Conservation (phyloP, 1,140 invertebrate species). For the Reticulitermes speratus region DNA sequence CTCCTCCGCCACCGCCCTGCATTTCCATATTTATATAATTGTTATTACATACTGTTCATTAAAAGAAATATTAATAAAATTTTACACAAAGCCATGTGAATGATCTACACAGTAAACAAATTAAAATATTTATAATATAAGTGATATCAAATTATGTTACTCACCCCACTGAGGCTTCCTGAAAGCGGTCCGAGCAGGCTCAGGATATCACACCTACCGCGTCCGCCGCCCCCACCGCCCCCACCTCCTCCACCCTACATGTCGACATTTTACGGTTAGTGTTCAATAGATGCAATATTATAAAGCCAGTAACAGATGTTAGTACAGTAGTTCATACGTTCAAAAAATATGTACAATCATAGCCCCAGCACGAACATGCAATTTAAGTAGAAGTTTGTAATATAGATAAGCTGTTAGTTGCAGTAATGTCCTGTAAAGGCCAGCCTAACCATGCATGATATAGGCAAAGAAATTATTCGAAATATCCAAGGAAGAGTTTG, state of each 20-base stretch:
- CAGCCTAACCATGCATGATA: too few species aligned
- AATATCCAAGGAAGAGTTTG: too few species aligned
- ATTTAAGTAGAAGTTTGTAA: too few species aligned
- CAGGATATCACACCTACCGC: conserved; percentile 30
- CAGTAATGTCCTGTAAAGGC: too few species aligned
- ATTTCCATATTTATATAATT: neutral
- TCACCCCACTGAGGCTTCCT: conserved; percentile 38
- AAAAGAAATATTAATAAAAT: neutral
- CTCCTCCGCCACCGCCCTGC: neutral
- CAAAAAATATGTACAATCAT: too few species aligned
- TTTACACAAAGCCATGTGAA: neutral
- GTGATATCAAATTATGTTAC: neutral
- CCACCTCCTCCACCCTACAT: neutral
- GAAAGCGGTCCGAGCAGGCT: conserved; percentile 38
- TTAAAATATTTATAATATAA: neutral
- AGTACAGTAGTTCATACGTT: neutral
- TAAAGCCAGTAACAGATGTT: neutral
- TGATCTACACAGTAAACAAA: too few species aligned
- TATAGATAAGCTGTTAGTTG: too few species aligned
- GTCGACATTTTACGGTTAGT: neutral
- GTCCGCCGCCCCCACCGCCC: neutral
- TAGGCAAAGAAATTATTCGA: too few species aligned
- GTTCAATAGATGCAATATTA: neutral
- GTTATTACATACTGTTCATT: neutral
- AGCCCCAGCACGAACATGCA: too few species aligned